Evolutionary conservation across 2,888 invertebrate genomes (phyloP).

Genomic region (Eristalis pertinax): DNA sequence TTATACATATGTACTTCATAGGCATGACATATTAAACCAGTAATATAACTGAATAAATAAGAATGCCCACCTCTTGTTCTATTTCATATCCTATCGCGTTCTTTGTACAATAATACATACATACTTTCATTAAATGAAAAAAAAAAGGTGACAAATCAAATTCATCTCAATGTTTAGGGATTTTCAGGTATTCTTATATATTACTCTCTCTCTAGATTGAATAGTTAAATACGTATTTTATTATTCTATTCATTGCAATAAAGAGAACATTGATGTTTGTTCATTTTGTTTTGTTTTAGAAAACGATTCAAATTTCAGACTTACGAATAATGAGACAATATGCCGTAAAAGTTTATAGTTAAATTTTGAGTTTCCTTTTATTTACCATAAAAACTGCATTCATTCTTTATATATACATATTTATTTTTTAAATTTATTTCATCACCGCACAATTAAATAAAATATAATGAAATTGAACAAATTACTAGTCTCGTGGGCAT

Average conservation of each 20-base stretch:
- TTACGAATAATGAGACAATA: background rate
- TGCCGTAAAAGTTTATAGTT: slow-evolving; percentile 2
- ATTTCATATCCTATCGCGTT: background rate
- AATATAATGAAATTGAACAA: slow-evolving; percentile 53
- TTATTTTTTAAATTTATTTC: slow-evolving; percentile 44
- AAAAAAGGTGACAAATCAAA: background rate
- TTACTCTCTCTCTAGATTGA: background rate
- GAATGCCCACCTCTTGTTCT: background rate
- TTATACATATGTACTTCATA: background rate
- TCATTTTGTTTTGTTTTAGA: background rate
- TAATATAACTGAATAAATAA: background rate
- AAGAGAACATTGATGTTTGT: background rate
- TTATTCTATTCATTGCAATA: background rate
- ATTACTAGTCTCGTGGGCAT: slow-evolving; percentile 89
- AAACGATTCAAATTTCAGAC: background rate
- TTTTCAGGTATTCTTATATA: background rate
- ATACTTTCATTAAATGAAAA: background rate
- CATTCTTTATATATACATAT: background rate
- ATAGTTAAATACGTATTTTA: background rate
- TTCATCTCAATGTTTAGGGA: background rate
- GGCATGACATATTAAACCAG: background rate
- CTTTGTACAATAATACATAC: background rate
- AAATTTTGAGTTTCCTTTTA: background rate
- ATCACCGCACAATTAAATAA: slow-evolving; percentile 31
- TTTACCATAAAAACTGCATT: background rate